These are phyloP conservation scores for Andrena bucephala DNA, from an alignment of 2,888 invertebrate genomes.

Conservation along the genomic window DNA sequence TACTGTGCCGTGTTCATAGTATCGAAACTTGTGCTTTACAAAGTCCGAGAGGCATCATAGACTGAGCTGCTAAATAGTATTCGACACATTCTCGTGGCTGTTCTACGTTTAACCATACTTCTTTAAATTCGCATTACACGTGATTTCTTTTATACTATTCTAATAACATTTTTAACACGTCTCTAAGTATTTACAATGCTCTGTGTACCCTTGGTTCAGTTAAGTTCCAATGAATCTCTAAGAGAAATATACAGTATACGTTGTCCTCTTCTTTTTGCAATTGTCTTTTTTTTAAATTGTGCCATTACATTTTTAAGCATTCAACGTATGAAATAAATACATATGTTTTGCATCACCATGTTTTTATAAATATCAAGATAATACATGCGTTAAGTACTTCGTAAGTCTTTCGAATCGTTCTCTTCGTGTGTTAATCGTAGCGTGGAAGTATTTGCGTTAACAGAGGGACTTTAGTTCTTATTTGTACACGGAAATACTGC, in stretches of 20 bases:
- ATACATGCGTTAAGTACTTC: constrained; percentile 63
- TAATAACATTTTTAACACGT: constrained; percentile 14
- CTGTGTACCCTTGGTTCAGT: constrained; percentile 15
- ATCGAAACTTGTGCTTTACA: constrained; percentile 33
- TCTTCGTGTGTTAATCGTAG: constrained; percentile 33
- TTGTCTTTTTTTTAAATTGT: constrained; percentile 36
- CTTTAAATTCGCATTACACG: constrained; percentile 5
- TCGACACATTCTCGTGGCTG: constrained; percentile 31
- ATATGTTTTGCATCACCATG: constrained; percentile 48
- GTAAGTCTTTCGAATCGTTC: constrained; percentile 38
- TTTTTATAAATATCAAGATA: constrained; percentile 72
- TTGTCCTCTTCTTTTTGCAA: constrained; percentile 18
- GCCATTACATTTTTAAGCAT: constrained; percentile 56
- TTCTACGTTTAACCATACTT: constrained; percentile 39
- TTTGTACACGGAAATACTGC: constrained; percentile 32
- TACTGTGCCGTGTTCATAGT: constrained; percentile 15
- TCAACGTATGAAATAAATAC: constrained; percentile 59
- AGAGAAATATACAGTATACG: constrained; percentile 21
- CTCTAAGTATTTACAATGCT: constrained; percentile 39
- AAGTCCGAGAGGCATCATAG: constrained; percentile 42
- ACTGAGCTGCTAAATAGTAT: constrained; percentile 46
- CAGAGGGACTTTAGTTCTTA: constrained; percentile 2
- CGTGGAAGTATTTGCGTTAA: constrained; percentile 25
- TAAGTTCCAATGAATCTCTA: constrained; percentile 25
- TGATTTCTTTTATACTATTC: constrained; percentile 26